Evolutionary conservation across 2,888 invertebrate species (phyloP), one percentile per base, ranked within the genome.

Genomic region (Dynastes hyllus): DNA sequence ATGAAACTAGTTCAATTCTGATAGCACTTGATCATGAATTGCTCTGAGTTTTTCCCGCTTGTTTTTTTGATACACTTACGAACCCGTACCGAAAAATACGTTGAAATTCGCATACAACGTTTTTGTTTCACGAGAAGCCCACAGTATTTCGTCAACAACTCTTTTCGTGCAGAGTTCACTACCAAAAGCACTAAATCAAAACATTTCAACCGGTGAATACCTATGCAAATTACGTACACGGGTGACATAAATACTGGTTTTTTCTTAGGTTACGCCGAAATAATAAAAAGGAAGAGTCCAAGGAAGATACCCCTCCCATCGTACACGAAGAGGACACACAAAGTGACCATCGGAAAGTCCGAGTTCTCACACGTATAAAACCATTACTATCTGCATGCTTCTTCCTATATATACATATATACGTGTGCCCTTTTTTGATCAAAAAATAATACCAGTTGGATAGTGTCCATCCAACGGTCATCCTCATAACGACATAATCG

Each of bases 401-500:
- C 11, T 32, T 9, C 63, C 22, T 58, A 40, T 58, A 32, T 29
- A 22, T 58, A 40, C 29, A 58, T 73, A 73, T 70, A 55, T 55
- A 70, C 73, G n/a, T 58, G 58, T 73, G 70, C 53, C 58, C 58
- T 37, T 73, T 66, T 45, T 73, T 71, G 53, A 55, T 66, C 40
- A 67, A 75, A 78, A 67, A 76, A 78, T 76, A 78, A 78, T 70
- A 78, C 78, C 75, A 78, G 78, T 78, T 73, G 78, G 78, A 73
- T 65, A 73, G 73, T 73, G 73, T 73, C 69, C 77, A 82, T 84
- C 85, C 87, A 87, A 88, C 88, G 88, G 88, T 88, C 88, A 88
- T 84, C 86, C 84, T 84, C 87, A 88, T 89, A 89, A 89, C 89
- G 89, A 89, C 89, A 89, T 89, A 89, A 89, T 89, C 89, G 87